Conservation (phyloP, 2,888 invertebrate genomes). For the Melinaea menophilus region DNA sequence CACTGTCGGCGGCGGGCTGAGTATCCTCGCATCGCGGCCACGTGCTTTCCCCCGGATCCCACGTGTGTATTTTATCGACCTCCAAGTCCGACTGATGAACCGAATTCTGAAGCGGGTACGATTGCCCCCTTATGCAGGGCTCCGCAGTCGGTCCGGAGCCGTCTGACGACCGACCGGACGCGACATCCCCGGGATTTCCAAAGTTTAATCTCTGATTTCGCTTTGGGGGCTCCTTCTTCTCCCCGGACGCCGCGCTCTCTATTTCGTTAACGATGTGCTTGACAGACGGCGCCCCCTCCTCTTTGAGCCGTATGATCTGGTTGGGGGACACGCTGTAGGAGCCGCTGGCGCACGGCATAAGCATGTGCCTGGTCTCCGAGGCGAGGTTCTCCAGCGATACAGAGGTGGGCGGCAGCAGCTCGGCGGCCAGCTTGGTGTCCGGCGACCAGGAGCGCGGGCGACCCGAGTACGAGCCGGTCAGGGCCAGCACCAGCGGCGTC, state of each 20-base stretch:
- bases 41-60: constrained; percentile 81
- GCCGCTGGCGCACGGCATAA: constrained; percentile 91
- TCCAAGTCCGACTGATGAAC: constrained; percentile 52
- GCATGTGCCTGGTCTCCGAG: constrained; percentile 84
- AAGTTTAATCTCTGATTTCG: constrained; percentile 54
- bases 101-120: constrained; percentile 51
- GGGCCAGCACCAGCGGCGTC: constrained; percentile 79
- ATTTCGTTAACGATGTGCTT: constrained; percentile 85
- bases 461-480: constrained; percentile 63
- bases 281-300: constrained; percentile 79
- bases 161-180: constrained; percentile 33
- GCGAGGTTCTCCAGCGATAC: constrained; percentile 83
- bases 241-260: constrained; percentile 73
- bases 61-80: constrained; percentile 78
- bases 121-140: constrained; percentile 37
- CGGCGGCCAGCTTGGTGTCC: constrained; percentile 79
- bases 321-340: constrained; percentile 94
- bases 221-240: constrained; percentile 50
- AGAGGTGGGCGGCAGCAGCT: constrained; percentile 80
- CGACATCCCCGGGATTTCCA: constrained; percentile 41
- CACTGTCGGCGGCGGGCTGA: constrained; percentile 55
- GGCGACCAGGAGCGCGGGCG: constrained; percentile 87
- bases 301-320: constrained; percentile 89
- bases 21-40: constrained; percentile 48
- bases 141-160: constrained; percentile 34